Evolutionary conservation across 2,888 invertebrate species (phyloP).

Genomic region (Amiota mariae): DNA sequence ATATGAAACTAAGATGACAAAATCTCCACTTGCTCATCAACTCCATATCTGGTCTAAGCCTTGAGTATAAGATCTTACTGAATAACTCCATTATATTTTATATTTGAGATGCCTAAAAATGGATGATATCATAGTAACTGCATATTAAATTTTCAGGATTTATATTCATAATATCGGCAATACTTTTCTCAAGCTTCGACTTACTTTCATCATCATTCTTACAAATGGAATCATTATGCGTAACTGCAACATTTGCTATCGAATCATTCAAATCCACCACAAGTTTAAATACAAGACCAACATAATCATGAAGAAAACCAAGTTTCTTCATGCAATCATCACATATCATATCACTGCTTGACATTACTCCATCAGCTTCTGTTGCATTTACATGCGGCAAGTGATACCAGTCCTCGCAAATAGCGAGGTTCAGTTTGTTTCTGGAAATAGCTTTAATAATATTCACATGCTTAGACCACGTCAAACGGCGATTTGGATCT

Average conservation of each 20-base stretch:
- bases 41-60: too few species aligned
- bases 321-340: conserved; percentile 83
- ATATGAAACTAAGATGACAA: too few species aligned
- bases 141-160: conserved; percentile 12
- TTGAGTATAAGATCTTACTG: too few species aligned
- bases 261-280: conserved; percentile 51
- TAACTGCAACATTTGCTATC: conserved; percentile 45
- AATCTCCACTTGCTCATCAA: too few species aligned
- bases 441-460: too few species aligned
- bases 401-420: conserved; percentile 99
- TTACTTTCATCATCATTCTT: conserved; percentile 56
- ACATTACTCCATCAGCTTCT: conserved; percentile 76
- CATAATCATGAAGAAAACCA: conserved; percentile 83
- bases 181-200: conserved; percentile 65
- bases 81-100: too few species aligned
- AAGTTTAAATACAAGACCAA: conserved; percentile 71
- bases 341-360: conserved; percentile 89
- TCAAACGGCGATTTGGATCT: too few species aligned
- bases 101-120: too few species aligned
- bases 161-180: conserved; percentile 67
- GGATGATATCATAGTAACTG: too few species aligned
- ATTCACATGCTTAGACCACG: too few species aligned
- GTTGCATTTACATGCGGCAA: conserved; percentile 78
- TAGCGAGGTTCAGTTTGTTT: too few species aligned
- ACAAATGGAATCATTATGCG: conserved; percentile 57